Evolutionary conservation across 1,140 invertebrate genomes (phyloP).

Genomic region (Drosophila burlai): DNA sequence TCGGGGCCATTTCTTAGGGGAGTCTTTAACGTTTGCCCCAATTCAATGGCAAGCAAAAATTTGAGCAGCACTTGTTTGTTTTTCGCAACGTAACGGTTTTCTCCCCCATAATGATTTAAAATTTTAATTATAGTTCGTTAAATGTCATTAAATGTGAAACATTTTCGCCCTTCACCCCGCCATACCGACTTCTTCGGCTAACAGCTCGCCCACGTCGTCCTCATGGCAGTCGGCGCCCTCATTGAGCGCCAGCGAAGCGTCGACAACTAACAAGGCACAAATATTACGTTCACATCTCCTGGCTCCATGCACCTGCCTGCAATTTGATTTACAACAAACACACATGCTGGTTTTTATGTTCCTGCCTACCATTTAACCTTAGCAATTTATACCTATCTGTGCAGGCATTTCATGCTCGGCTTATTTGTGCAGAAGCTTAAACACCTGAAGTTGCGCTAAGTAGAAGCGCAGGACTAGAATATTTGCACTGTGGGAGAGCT

Average conservation of each 20-base stretch:
- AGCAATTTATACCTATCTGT: slow-evolving; percentile 23
- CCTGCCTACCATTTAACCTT: slow-evolving; percentile 30
- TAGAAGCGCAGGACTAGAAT: neutral
- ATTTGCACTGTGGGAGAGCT: slow-evolving; percentile 15
- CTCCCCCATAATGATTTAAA: slow-evolving; percentile 55
- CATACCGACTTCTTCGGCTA: slow-evolving; percentile 1
- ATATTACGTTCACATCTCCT: slow-evolving; percentile 70
- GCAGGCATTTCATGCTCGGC: slow-evolving; percentile 74
- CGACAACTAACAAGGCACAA: slow-evolving; percentile 78
- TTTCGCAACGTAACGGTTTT: slow-evolving; percentile 7
- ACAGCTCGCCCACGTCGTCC: neutral
- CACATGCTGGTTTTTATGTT: neutral
- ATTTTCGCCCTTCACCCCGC: slow-evolving; percentile 23
- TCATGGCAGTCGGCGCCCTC: slow-evolving; percentile 34
- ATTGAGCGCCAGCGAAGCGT: slow-evolving; percentile 70
- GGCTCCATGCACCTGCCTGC: slow-evolving; percentile 53
- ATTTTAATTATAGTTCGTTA: slow-evolving; percentile 78
- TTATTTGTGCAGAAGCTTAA: slow-evolving; percentile 59
- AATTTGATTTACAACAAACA: slow-evolving; percentile 70
- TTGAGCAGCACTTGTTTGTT: slow-evolving; percentile 30
- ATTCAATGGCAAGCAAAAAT: slow-evolving; percentile 35
- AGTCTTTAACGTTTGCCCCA: slow-evolving; percentile 34
- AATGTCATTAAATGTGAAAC: slow-evolving; percentile 78
- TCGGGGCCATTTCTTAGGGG: neutral
- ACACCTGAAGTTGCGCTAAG: slow-evolving; percentile 35